Evolutionary conservation across 1,140 invertebrate genomes (phyloP).

Genomic region (Varroa destructor): DNA sequence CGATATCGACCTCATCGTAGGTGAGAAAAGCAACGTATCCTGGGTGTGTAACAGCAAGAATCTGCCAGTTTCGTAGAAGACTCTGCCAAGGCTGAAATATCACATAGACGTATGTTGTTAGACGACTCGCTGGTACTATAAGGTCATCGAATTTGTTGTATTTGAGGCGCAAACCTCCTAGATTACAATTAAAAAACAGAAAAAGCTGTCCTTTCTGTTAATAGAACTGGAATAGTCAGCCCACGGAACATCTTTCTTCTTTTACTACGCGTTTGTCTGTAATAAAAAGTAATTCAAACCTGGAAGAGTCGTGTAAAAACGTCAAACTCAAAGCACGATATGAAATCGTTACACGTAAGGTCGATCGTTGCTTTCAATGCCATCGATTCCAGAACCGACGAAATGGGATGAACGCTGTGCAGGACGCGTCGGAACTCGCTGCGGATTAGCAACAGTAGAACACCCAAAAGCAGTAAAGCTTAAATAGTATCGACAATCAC

Average conservation of each 20-base stretch:
- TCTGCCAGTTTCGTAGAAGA: slow-evolving; percentile 92
- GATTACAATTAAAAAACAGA: too few species aligned
- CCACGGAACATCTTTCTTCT: slow-evolving; percentile 26
- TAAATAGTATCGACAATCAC: slow-evolving; percentile 48
- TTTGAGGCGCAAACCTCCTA: too few species aligned
- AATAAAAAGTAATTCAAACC: slow-evolving; percentile 41
- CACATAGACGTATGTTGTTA: slow-evolving; percentile 43
- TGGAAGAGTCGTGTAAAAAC: slow-evolving; percentile 92
- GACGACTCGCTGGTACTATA: too few species aligned
- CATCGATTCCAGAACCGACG: slow-evolving; percentile 89
- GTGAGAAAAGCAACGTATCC: slow-evolving; percentile 95
- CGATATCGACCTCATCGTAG: slow-evolving; percentile 85
- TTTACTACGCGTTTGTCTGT: neutral
- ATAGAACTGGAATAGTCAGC: neutral
- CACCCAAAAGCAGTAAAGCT: slow-evolving; percentile 73
- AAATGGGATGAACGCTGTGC: slow-evolving; percentile 87
- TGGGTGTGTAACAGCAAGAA: slow-evolving; percentile 94
- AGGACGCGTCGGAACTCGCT: slow-evolving; percentile 83
- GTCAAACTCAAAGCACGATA: slow-evolving; percentile 99
- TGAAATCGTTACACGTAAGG: slow-evolving; percentile 97
- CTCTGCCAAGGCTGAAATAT: slow-evolving; percentile 98
- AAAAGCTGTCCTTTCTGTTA: slow-evolving; percentile 26
- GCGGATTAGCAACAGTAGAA: slow-evolving; percentile 38
- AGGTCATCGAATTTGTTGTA: too few species aligned
- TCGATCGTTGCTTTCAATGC: slow-evolving; percentile 98